A percentile compares a stretch with the other conserved stretches of the same genome.
These are phyloP conservation scores for Notodonta dromedarius DNA, from an alignment of 2,888 invertebrate species.

Conservation along the genomic window DNA sequence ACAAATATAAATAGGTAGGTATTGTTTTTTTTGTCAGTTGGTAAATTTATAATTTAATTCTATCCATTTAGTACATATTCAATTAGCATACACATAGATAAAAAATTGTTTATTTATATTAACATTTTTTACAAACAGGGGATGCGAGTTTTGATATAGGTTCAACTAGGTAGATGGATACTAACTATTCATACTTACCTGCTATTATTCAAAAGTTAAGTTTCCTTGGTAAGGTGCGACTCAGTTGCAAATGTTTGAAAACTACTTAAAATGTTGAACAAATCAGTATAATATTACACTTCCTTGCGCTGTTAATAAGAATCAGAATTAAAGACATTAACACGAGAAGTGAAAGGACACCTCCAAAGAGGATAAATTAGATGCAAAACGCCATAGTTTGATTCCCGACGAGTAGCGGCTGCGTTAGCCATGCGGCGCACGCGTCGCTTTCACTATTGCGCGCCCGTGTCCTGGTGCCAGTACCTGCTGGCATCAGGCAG, in stretches of 20 bases:
- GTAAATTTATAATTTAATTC: neutral
- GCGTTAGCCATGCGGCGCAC: conserved; percentile 69
- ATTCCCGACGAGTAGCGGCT: conserved; percentile 73
- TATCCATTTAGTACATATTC: neutral
- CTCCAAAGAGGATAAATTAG: conserved; percentile 68
- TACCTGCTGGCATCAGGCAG: neutral
- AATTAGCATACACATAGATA: neutral
- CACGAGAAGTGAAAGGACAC: conserved; percentile 74
- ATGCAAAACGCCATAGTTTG: conserved; percentile 70
- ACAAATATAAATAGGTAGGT: neutral
- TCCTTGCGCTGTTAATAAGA: conserved; percentile 14
- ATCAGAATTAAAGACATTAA: conserved; percentile 17
- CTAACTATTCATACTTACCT: neutral
- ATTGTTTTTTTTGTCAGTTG: neutral
- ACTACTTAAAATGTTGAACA: too few species aligned
- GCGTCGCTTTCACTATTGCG: conserved; percentile 74
- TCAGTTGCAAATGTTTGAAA: too few species aligned
- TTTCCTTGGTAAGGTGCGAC: too few species aligned
- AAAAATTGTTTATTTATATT: too few species aligned
- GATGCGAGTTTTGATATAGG: neutral
- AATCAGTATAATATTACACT: neutral
- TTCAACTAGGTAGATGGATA: neutral
- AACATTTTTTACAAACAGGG: neutral
- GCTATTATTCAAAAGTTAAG: too few species aligned
- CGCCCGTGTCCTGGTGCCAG: conserved; percentile 64